These are phyloP conservation scores for Eristalis pertinax DNA, from an alignment of 2,888 invertebrate species.

Conservation along the genomic window DNA sequence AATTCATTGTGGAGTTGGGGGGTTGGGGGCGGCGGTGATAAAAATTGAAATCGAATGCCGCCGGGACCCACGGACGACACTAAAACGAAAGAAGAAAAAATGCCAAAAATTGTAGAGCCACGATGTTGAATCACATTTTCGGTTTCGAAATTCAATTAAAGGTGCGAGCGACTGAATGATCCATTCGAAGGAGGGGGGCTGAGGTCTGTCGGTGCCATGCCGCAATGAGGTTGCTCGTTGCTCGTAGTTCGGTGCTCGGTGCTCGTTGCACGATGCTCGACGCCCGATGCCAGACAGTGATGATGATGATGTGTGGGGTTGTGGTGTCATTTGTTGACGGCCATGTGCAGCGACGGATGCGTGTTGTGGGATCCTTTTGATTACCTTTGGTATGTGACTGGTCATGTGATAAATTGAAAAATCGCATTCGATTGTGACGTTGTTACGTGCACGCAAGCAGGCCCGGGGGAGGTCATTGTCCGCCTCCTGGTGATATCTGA, in stretches of 20 bases:
- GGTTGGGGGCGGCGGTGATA: slow-evolving; percentile 3
- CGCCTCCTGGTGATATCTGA: too few relatives aligned
- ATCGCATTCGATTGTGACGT: slow-evolving; percentile 40
- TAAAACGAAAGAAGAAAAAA: slow-evolving; percentile 2
- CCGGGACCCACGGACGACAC: background rate
- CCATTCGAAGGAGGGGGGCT: background rate
- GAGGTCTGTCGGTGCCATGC: background rate
- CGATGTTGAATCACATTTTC: slow-evolving; percentile 57
- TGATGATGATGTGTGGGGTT: slow-evolving; percentile 6
- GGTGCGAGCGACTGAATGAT: slow-evolving; percentile 41
- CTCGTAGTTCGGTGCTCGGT: too few relatives aligned
- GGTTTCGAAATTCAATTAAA: slow-evolving; percentile 63
- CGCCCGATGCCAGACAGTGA: background rate
- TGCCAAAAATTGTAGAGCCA: background rate
- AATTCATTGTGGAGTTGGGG: too few relatives aligned
- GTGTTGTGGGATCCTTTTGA: slow-evolving; percentile 62
- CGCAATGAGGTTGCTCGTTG: background rate
- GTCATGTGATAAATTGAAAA: slow-evolving; percentile 71
- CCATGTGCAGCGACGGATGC: slow-evolving; percentile 38
- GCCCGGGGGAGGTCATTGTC: background rate
- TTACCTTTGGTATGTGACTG: slow-evolving; percentile 67
- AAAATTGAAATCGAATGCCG: slow-evolving; percentile 55
- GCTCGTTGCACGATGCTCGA: too few relatives aligned
- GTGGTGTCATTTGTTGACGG: slow-evolving; percentile 37
- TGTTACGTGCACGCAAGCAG: slow-evolving; percentile 22